Evolutionary conservation across 2,113 vertebrate species (phyloP).

Genomic region (Lamprotornis superbus): DNA sequence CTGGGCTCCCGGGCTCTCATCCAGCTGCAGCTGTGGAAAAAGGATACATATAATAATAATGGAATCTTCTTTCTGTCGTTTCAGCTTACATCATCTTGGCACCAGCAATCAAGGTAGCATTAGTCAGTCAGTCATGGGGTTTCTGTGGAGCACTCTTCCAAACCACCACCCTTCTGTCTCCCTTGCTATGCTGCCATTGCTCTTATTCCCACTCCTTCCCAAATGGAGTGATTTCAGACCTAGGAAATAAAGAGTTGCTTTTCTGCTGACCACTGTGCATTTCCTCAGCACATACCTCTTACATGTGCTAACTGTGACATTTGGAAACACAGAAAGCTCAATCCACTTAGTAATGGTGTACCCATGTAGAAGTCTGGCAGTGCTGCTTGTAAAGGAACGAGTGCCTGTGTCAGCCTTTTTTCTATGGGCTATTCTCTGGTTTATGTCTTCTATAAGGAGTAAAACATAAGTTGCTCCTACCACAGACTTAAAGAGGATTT

Average conservation of each 20-base stretch:
- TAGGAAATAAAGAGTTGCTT: background rate
- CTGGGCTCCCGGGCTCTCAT: slow-evolving; percentile 10
- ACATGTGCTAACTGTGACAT: background rate
- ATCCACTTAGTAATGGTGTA: background rate
- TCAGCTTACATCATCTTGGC: slow-evolving; percentile 57
- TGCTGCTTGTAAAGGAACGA: background rate
- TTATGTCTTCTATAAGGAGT: background rate
- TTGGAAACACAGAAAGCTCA: slow-evolving; percentile 9
- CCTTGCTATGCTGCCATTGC: background rate
- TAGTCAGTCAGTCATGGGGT: background rate
- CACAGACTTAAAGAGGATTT: background rate
- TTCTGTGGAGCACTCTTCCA: background rate
- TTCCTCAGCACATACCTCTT: slow-evolving; percentile 6
- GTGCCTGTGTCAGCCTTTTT: background rate
- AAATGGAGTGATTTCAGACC: background rate
- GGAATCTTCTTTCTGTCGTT: slow-evolving; percentile 45
- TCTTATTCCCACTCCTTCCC: background rate
- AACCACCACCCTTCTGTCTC: background rate
- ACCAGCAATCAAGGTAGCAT: slow-evolving; percentile 44
- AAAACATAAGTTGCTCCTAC: background rate
- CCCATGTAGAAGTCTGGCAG: background rate
- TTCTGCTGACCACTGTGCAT: slow-evolving; percentile 16
- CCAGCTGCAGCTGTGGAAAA: slow-evolving; percentile 59
- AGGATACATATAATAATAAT: slow-evolving; percentile 59
- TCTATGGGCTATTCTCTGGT: background rate